These are phyloP conservation scores for Vireo altiloquus DNA, from an alignment of 2,113 vertebrate species.

Conservation along the genomic window DNA sequence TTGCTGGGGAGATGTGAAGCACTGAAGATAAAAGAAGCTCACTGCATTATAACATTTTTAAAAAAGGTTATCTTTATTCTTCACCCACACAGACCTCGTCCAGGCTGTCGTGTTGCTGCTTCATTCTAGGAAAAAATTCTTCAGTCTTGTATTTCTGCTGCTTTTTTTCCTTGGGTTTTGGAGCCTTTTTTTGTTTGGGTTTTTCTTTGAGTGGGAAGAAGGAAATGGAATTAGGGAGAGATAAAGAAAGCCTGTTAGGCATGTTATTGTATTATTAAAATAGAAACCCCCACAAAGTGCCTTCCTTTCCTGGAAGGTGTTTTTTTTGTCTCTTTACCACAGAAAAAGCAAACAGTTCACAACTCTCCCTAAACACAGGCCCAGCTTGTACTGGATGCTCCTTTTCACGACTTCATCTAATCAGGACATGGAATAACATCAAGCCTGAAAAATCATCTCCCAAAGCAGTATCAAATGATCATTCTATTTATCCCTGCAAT, in stretches of 20 bases:
- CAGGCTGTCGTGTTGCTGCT: neutral
- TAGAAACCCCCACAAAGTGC: neutral
- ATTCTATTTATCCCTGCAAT: neutral
- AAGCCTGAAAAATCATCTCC: slow-evolving; percentile 27
- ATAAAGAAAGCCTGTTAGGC: neutral
- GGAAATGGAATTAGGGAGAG: neutral
- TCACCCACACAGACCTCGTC: neutral
- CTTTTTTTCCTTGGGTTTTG: neutral
- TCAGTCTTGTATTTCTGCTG: neutral
- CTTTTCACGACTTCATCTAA: neutral
- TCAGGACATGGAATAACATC: neutral
- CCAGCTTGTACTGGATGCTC: neutral
- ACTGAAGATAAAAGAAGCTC: neutral
- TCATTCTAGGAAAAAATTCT: neutral
- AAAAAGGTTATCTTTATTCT: neutral
- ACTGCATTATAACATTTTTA: neutral
- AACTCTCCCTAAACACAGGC: neutral
- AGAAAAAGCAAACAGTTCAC: neutral
- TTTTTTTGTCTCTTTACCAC: neutral
- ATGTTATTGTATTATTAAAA: neutral
- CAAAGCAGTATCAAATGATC: neutral
- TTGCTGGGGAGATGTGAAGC: neutral
- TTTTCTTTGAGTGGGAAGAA: neutral
- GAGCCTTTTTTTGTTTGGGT: neutral
- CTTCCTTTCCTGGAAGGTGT: neutral